phyloP scores from a whole-genome alignment of 2,888 invertebrate species.

The Alsophila aescularia region DNA sequence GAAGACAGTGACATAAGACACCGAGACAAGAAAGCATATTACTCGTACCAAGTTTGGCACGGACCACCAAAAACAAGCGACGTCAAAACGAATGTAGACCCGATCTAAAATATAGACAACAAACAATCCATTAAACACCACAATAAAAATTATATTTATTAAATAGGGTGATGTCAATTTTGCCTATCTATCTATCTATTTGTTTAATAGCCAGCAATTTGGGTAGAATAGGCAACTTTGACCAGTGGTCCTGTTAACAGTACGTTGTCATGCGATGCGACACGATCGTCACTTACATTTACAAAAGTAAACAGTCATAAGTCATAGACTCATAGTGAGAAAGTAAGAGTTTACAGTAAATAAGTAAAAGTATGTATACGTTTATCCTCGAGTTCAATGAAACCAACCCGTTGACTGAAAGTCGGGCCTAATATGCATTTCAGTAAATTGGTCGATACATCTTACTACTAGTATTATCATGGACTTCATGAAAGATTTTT shows the following conservation, averaged over 20 bases:
- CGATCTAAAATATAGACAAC: neutral
- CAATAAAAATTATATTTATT: neutral
- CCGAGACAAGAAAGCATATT: too few species aligned
- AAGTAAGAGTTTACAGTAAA: neutral
- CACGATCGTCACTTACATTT: constrained; percentile 1
- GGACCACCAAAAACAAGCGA: too few species aligned
- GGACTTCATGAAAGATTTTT: too few species aligned
- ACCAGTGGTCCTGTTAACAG: constrained; percentile 10
- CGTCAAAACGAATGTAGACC: too few species aligned
- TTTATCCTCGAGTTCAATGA: too few species aligned
- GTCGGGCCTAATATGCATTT: too few species aligned
- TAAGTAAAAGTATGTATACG: too few species aligned
- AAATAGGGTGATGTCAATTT: constrained; percentile 18
- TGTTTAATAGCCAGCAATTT: constrained; percentile 18
- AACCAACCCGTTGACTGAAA: too few species aligned
- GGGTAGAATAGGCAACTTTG: constrained; percentile 11
- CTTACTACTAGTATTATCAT: too few species aligned
- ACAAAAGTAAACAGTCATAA: constrained; percentile 3
- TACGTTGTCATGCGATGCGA: constrained; percentile 18
- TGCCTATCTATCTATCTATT: constrained; percentile 21
- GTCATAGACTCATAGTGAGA: neutral
- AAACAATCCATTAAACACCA: neutral
- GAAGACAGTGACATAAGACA: too few species aligned
- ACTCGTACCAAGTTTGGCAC: too few species aligned
- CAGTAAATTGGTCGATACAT: too few species aligned